Conservation (phyloP, 2,888 invertebrate species). For the Terebella lapidaria region DNA sequence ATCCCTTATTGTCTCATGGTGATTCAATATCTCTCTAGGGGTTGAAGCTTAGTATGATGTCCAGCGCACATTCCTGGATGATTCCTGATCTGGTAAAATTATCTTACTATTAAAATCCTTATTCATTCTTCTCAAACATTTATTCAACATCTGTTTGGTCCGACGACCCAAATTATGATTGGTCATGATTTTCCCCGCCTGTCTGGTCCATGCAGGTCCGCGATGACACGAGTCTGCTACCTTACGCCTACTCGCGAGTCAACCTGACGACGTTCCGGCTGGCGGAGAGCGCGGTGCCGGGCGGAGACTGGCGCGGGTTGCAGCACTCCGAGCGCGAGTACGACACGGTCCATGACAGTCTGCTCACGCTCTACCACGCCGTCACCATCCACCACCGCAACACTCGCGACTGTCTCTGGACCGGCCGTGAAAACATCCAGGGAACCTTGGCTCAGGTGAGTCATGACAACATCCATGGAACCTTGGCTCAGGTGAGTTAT, state of each 20-base stretch:
- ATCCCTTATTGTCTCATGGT: no score
- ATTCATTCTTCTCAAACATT: no score
- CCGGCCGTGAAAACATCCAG: conserved; percentile 4
- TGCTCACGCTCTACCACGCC: conserved; percentile 21
- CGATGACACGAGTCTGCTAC: conserved; percentile 10
- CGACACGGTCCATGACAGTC: conserved; percentile 17
- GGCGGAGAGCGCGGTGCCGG: conserved; percentile 5
- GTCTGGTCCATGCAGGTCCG: conserved; percentile 9
- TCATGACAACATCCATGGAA: neutral
- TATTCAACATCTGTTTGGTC: no score
- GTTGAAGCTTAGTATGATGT: conserved; percentile 16
- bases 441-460: conserved; percentile 3
- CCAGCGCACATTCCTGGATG: conserved; percentile 18
- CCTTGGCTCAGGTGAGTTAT: no score
- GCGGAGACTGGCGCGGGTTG: neutral
- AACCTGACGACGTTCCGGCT: conserved; percentile 23
- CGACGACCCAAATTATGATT: no score
- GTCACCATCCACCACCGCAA: conserved; percentile 11
- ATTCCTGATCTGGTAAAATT: conserved; percentile 17
- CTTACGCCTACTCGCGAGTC: conserved; percentile 18
- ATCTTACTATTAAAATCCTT: no score
- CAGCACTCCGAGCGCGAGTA: conserved; percentile 15
- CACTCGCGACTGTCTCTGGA: conserved; percentile 15
- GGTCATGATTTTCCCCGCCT: no score
- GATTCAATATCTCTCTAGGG: no score